A percentile compares a stretch with the other conserved stretches of the same genome.
These are phyloP conservation scores for Sarcophilus harrisii DNA, from an alignment of 2,797 vertebrate species.

Conservation along the genomic window DNA sequence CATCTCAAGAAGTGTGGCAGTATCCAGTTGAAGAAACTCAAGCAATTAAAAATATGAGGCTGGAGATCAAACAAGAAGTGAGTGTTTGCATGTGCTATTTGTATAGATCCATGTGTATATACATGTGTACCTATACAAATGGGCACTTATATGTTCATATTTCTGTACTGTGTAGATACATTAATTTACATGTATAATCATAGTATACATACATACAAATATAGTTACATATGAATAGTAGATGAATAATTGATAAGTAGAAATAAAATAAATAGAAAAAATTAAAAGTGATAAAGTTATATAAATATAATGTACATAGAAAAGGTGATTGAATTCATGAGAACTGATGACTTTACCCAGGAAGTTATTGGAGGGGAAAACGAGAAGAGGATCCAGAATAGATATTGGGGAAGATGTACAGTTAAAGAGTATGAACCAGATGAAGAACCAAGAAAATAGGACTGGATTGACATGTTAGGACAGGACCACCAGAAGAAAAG, in stretches of 20 bases:
- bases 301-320: neutral
- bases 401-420: neutral
- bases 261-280: neutral
- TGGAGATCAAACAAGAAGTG: neutral
- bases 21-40: neutral
- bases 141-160: too few species aligned
- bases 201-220: too few species aligned
- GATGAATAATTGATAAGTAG: accelerated
- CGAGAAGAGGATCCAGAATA: neutral
- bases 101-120: neutral
- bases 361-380: neutral
- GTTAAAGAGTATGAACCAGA: neutral
- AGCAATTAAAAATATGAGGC: neutral
- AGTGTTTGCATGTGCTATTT: too few species aligned
- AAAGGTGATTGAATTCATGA: neutral
- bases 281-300: neutral
- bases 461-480: neutral
- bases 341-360: neutral
- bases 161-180: too few species aligned
- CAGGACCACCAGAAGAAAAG: neutral
- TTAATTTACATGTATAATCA: too few species aligned
- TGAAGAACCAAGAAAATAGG: neutral
- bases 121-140: too few species aligned
- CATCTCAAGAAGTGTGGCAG: neutral
- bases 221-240: too few species aligned